Evolutionary conservation across 2,888 invertebrate genomes (phyloP).

Genomic region (Yponomeuta plumbellus): DNA sequence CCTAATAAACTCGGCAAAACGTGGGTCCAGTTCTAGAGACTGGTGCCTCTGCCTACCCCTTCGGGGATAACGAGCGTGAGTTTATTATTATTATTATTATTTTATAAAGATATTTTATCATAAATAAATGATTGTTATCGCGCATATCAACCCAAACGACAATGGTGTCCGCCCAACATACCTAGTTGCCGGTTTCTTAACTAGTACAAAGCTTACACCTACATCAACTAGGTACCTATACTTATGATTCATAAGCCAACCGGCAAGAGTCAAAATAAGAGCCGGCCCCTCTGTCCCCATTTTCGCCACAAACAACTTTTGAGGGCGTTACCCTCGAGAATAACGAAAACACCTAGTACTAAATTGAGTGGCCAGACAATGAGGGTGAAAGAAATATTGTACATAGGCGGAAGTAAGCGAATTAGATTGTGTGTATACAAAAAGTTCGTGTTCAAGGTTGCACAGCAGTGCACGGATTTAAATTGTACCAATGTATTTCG

Average conservation of each 20-base stretch:
- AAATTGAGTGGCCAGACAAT: conserved; percentile 45
- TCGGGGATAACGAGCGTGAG: too few relatives aligned
- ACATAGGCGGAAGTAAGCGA: background rate
- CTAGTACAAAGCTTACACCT: background rate
- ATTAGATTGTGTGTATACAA: conserved; percentile 4
- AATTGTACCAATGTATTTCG: background rate
- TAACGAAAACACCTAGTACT: conserved; percentile 56
- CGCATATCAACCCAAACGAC: background rate
- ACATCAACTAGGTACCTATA: conserved; percentile 19
- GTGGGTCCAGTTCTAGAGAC: too few relatives aligned
- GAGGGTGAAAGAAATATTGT: conserved; percentile 7
- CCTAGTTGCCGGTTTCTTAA: background rate
- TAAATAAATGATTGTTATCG: conserved; percentile 21
- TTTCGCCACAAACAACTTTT: conserved; percentile 74
- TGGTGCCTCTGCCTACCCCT: too few relatives aligned
- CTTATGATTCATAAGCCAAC: conserved; percentile 62
- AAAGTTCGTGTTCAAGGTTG: background rate
- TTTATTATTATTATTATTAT: too few relatives aligned
- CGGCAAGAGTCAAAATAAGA: conserved; percentile 54
- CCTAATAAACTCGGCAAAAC: too few relatives aligned
- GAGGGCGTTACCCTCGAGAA: conserved; percentile 70
- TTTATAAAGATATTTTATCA: too few relatives aligned
- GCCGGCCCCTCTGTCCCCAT: conserved; percentile 69
- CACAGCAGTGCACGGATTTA: background rate
- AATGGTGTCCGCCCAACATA: background rate